A percentile compares a stretch with the other conserved stretches of the same genome.
phyloP scores from a whole-genome alignment of 2,797 vertebrate genomes.

The Oryzias dopingdopingensis region DNA sequence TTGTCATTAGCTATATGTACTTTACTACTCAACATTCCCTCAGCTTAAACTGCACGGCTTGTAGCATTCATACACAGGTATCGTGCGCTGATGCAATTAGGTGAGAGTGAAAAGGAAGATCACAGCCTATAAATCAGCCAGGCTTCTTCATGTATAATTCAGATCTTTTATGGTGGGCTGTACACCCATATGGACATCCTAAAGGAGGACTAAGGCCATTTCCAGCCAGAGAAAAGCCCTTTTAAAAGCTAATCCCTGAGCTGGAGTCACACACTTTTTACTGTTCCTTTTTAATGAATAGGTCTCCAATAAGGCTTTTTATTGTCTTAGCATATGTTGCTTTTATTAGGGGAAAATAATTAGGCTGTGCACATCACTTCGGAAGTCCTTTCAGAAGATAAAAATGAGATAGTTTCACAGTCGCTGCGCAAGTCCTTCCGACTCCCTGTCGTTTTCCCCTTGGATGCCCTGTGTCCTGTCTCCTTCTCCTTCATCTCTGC shows the following conservation, averaged over 20 bases:
- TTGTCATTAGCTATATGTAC: conserved; percentile 54
- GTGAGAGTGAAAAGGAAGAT: conserved; percentile 67
- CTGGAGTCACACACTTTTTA: conserved; percentile 79
- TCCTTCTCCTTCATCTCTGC: conserved; percentile 59
- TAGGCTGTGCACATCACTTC: conserved; percentile 98
- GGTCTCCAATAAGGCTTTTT: conserved; percentile 98
- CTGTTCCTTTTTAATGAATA: conserved; percentile 90
- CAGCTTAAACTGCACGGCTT: conserved; percentile 17
- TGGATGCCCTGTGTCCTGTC: conserved; percentile 89
- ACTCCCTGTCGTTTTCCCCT: conserved; percentile 92
- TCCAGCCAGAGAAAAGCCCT: conserved; percentile 75
- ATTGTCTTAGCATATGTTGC: conserved; percentile 99
- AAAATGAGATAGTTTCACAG: conserved; percentile 99
- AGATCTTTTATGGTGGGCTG: conserved; percentile 77
- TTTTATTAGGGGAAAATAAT: conserved; percentile 99
- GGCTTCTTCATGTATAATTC: conserved; percentile 82
- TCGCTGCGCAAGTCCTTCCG: conserved; percentile 97
- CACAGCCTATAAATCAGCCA: conserved; percentile 79
- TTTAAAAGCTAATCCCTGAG: conserved; percentile 80
- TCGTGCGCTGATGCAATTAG: conserved; percentile 56
- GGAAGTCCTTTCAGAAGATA: conserved; percentile 96
- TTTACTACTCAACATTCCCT: conserved; percentile 43
- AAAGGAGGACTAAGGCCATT: conserved; percentile 77
- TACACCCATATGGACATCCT: conserved; percentile 72
- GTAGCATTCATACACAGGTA: conserved; percentile 22